Evolutionary conservation across 2,797 vertebrate species (phyloP).

Genomic region (Spea hammondii): DNA sequence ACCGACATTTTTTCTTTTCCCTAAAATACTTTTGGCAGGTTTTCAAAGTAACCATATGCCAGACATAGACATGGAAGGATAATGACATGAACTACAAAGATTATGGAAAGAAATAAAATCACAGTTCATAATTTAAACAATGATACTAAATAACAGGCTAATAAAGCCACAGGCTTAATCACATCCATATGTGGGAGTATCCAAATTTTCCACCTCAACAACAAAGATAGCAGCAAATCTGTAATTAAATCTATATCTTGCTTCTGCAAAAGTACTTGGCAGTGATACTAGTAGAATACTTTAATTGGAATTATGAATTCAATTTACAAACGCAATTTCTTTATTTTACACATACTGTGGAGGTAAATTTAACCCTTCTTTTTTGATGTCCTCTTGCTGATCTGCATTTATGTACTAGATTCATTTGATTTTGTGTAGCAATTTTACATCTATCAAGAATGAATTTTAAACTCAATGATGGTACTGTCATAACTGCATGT

Average conservation of each 20-base stretch:
- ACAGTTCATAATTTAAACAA: slow-evolving; percentile 74
- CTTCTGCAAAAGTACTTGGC: slow-evolving; percentile 53
- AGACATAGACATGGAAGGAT: slow-evolving; percentile 74
- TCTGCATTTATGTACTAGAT: no score
- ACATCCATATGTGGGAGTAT: slow-evolving; percentile 69
- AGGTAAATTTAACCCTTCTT: neutral
- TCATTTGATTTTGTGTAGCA: no score
- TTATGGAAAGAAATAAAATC: slow-evolving; percentile 76
- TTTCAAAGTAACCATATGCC: slow-evolving; percentile 73
- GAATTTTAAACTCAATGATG: no score
- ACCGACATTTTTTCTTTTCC: no score
- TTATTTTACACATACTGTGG: neutral
- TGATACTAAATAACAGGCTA: slow-evolving; percentile 69
- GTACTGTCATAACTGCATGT: no score
- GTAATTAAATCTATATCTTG: slow-evolving; percentile 63
- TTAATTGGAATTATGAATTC: slow-evolving; percentile 29
- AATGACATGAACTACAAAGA: slow-evolving; percentile 73
- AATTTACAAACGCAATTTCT: neutral
- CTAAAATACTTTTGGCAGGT: slow-evolving; percentile 75
- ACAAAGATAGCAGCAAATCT: slow-evolving; percentile 64
- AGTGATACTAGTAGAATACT: slow-evolving; percentile 35
- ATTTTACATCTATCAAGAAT: no score
- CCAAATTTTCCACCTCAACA: slow-evolving; percentile 61
- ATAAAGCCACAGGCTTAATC: slow-evolving; percentile 69
- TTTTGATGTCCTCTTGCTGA: neutral